Evolutionary conservation across 1,140 invertebrate species (phyloP).

Genomic region (Sycophila sp.): DNA sequence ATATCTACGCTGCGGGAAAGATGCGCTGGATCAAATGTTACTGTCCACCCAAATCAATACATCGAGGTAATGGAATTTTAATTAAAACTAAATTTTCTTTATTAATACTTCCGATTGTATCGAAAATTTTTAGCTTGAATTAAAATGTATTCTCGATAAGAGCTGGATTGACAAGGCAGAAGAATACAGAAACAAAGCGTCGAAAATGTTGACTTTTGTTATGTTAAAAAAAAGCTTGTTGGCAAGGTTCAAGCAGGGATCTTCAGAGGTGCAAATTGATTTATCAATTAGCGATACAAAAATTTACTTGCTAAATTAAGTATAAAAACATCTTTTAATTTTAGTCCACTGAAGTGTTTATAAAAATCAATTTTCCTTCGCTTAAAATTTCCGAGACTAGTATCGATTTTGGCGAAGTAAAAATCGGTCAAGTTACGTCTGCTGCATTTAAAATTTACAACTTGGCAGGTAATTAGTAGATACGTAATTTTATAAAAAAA

Average conservation of each 20-base stretch:
- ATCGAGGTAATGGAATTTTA: constrained; percentile 33
- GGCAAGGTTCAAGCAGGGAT: no score
- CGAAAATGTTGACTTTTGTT: background rate
- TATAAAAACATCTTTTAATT: background rate
- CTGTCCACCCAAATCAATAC: constrained; percentile 26
- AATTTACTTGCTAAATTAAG: background rate
- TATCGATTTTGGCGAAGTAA: constrained; percentile 41
- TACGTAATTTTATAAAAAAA: background rate
- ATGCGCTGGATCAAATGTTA: background rate
- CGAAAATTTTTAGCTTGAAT: constrained; percentile 20
- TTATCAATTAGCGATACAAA: constrained; percentile 16
- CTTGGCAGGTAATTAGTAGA: constrained; percentile 32
- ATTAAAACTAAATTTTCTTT: background rate
- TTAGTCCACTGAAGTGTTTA: constrained; percentile 35
- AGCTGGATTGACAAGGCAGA: constrained; percentile 16
- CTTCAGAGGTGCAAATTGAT: no score
- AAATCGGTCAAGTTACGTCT: constrained; percentile 33
- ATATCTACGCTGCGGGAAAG: constrained; percentile 3
- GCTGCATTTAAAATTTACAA: constrained; percentile 38
- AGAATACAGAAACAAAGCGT: background rate
- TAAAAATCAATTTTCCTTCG: constrained; percentile 39
- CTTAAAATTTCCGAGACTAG: constrained; percentile 35
- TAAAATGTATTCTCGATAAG: constrained; percentile 8
- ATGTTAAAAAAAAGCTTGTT: no score
- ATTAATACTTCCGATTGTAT: no score